Conservation (phyloP, 2,888 invertebrate genomes). For the Teleogryllus oceanicus region DNA sequence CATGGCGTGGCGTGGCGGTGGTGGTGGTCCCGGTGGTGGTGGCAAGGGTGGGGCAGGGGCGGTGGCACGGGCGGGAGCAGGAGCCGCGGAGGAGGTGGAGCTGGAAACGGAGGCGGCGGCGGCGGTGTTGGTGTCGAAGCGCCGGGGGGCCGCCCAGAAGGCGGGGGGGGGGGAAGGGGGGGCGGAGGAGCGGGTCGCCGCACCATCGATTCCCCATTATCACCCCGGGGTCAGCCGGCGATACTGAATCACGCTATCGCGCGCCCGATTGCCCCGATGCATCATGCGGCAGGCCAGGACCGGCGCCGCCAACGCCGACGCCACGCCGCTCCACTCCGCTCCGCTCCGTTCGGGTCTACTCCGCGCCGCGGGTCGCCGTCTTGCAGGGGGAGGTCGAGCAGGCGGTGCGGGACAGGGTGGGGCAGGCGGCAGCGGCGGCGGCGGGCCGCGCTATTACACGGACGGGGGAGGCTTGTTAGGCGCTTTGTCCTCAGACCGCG, state of each 20-base stretch:
- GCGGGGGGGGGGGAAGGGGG: not conserved
- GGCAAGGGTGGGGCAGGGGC: not conserved
- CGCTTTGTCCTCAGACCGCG: constrained; percentile 6
- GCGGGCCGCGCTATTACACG: constrained; percentile 18
- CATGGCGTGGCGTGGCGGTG: not conserved
- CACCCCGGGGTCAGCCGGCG: constrained; percentile 25
- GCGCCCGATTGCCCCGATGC: constrained; percentile 18
- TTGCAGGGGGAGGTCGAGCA: not conserved
- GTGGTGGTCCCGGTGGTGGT: no score
- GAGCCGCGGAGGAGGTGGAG: not conserved
- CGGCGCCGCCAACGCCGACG: no score
- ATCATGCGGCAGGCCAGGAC: not conserved
- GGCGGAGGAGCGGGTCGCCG: constrained; percentile 12
- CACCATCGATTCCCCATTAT: constrained; percentile 36
- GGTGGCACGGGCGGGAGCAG: not conserved
- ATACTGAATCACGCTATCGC: constrained; percentile 18
- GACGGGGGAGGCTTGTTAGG: constrained; percentile 2
- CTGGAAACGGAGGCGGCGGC: no score
- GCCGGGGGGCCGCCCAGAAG: not conserved
- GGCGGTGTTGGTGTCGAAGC: not conserved
- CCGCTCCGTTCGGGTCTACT: not conserved
- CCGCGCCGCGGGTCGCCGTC: not conserved
- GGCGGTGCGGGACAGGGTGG: not conserved
- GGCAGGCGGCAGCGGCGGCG: not conserved
- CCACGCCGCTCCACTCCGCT: no score